Conservation (phyloP, 2,797 vertebrate species). For the Sternotherus odoratus region DNA sequence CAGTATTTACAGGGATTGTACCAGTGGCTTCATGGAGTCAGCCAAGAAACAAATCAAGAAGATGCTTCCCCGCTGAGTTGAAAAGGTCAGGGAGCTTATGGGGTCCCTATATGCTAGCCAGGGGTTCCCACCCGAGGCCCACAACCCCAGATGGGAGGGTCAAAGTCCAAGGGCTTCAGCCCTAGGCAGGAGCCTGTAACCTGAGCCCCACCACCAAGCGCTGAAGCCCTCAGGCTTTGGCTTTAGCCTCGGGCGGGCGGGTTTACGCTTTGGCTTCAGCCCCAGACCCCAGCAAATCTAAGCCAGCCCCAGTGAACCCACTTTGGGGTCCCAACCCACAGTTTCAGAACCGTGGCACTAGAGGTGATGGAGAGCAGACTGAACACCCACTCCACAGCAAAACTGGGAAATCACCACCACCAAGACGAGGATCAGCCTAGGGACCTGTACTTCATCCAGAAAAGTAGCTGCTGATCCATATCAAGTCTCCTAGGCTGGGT, state of each 20-base stretch:
- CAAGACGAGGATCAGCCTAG: neutral
- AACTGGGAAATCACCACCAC: neutral
- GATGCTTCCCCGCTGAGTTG: neutral
- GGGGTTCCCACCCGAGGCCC: neutral
- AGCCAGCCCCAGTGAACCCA: too few relatives aligned
- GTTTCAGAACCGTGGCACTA: neutral
- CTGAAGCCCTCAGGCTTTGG: too few relatives aligned
- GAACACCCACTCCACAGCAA: neutral
- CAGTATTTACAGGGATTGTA: constrained; percentile 38
- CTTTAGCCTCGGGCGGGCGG: too few relatives aligned
- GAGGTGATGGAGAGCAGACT: neutral
- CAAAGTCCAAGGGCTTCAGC: too few relatives aligned
- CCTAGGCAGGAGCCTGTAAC: too few relatives aligned
- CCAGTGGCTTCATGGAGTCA: constrained; percentile 46
- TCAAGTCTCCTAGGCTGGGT: accelerated
- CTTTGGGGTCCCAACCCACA: too few relatives aligned
- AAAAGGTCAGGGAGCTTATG: neutral
- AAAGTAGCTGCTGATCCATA: neutral
- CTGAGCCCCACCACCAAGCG: too few relatives aligned
- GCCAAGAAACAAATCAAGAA: neutral
- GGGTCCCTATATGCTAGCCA: neutral
- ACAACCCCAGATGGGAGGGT: too few relatives aligned
- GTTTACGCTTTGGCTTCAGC: too few relatives aligned
- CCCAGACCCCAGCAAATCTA: too few relatives aligned
- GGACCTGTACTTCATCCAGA: neutral